phyloP scores from a whole-genome alignment of 1,140 invertebrate species.

The Paralvinella palmiformis region DNA sequence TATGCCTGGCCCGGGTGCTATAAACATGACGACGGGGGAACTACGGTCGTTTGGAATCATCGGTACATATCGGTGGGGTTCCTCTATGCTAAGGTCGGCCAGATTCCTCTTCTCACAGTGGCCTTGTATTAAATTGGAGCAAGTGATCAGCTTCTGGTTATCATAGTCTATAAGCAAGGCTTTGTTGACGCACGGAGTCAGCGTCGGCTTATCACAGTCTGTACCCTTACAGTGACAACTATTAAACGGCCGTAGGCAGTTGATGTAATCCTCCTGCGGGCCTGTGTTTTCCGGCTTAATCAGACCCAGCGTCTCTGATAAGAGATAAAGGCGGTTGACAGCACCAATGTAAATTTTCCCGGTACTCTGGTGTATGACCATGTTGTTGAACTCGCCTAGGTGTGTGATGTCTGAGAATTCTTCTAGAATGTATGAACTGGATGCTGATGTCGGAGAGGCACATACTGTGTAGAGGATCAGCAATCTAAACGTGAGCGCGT shows the following conservation, averaged over 20 bases:
- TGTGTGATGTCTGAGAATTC: neutral
- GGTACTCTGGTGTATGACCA: neutral
- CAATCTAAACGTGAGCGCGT: too few relatives aligned
- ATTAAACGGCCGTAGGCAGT: slow-evolving; percentile 63
- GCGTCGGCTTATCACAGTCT: slow-evolving; percentile 28
- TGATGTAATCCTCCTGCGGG: slow-evolving; percentile 78
- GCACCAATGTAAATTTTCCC: slow-evolving; percentile 77
- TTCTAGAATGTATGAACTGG: slow-evolving; percentile 6
- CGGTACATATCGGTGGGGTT: slow-evolving; percentile 71
- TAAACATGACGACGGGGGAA: slow-evolving; percentile 93
- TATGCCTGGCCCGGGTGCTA: slow-evolving; percentile 89
- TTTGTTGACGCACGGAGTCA: slow-evolving; percentile 83
- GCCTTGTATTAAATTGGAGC: slow-evolving; percentile 83
- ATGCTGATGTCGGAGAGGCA: too few relatives aligned
- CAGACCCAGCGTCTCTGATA: slow-evolving; percentile 73
- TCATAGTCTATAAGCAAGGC: slow-evolving; percentile 90
- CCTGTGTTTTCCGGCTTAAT: slow-evolving; percentile 77
- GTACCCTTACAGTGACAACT: slow-evolving; percentile 12
- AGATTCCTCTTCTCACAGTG: slow-evolving; percentile 82
- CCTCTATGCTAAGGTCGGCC: slow-evolving; percentile 77
- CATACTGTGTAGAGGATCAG: too few relatives aligned
- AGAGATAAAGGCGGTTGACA: slow-evolving; percentile 86
- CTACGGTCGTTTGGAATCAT: slow-evolving; percentile 92
- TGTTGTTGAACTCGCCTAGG: slow-evolving; percentile 5
- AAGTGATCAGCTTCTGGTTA: slow-evolving; percentile 81